Conservation (phyloP, 2,797 vertebrate species). For the Myotis pilosus region DNA sequence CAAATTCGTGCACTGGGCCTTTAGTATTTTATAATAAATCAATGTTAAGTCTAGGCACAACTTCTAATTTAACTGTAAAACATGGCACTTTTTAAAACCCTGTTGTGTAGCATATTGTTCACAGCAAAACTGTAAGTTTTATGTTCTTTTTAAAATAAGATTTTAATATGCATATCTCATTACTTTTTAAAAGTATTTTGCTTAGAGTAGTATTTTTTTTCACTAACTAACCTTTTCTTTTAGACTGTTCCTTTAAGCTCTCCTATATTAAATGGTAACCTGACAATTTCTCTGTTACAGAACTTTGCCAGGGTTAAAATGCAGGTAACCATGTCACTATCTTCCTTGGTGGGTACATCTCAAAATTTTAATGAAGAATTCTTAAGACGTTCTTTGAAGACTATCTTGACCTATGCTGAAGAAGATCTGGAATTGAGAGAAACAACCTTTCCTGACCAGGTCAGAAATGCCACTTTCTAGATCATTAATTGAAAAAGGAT, state of each 20-base stretch:
- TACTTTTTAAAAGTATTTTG: constrained; percentile 38
- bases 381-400: constrained; percentile 96
- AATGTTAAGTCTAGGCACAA: not conserved
- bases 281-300: constrained; percentile 82
- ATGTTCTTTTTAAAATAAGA: not conserved
- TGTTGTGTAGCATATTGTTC: not conserved
- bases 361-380: constrained; percentile 99
- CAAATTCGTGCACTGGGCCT: too few species aligned
- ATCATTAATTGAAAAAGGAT: not conserved
- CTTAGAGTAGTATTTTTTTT: not conserved
- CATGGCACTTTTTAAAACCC: not conserved
- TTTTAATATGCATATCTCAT: not conserved
- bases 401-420: constrained; percentile 97
- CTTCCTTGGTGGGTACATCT: constrained; percentile 97
- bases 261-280: not conserved
- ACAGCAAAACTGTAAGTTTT: not conserved
- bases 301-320: constrained; percentile 99
- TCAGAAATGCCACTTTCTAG: constrained; percentile 69
- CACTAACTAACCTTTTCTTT: not conserved
- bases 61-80: not conserved
- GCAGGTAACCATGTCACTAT: constrained; percentile 99
- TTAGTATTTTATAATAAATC: not conserved
- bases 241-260: not conserved
- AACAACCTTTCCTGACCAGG: constrained; percentile 98
- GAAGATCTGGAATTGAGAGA: constrained; percentile 97